Conservation (phyloP, 2,113 vertebrate species). For the Serilophus lunatus region DNA sequence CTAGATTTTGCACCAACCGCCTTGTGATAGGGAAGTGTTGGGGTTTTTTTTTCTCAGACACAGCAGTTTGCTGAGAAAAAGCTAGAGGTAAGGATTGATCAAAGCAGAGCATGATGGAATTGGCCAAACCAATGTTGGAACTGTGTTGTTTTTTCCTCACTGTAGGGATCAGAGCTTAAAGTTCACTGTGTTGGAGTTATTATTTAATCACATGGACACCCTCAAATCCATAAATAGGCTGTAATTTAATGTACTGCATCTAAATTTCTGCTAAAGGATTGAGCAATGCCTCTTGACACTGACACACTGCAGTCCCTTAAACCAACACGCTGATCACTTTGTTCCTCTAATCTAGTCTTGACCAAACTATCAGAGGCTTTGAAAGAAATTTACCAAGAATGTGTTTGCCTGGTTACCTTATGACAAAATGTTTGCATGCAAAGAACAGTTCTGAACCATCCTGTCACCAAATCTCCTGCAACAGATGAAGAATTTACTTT, state of each 20-base stretch:
- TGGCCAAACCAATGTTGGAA: neutral
- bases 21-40: neutral
- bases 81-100: neutral
- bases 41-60: neutral
- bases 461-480: neutral
- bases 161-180: neutral
- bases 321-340: neutral
- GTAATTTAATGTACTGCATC: neutral
- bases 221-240: neutral
- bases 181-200: neutral
- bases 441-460: neutral
- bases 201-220: neutral
- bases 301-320: neutral
- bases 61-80: neutral
- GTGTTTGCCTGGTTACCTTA: neutral
- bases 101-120: neutral
- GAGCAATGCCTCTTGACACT: neutral
- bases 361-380: neutral
- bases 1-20: neutral
- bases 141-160: neutral
- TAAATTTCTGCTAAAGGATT: neutral
- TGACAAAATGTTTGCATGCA: rapidly evolving
- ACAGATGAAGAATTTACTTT: neutral
- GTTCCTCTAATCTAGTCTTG: neutral
- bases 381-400: neutral